Evolutionary conservation across 2,797 vertebrate genomes (phyloP), one percentile per base, ranked within the genome.

Genomic region (Pangasius djambal): DNA sequence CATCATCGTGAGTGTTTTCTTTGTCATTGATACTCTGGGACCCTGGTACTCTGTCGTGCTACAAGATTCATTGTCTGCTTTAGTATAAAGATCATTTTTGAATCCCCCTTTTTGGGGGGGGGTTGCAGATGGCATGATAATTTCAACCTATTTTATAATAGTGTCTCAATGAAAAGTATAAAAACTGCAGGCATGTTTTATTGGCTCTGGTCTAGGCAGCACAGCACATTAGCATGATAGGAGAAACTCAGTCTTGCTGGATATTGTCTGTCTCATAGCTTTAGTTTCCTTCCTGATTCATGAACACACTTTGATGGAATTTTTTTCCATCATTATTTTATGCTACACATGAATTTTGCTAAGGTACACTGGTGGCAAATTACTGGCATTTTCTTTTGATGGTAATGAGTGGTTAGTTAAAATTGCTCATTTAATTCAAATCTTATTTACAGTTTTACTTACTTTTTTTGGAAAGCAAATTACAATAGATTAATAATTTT

Each of bases 361-460:
- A 79, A 57, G n/a, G 40, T 31, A 78, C 75, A 2, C 7, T 10
- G 50, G 50, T 79, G n/a, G n/a, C n/a, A 55, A 25, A 40, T 9
- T 61, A 44, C 16, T 15, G n/a, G 6, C 22, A 2, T 40, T 61
- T 61, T 61, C 20, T 55, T 79, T 28, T 52, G 20, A 48, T 8
- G 3, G 44, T 34, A 40, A 83, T 22, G 15, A 67, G 44, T 5
- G 28, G 8, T 31, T 52, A 52, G 8, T 18, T 44, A 44, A 59
- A 83, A 44, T 63, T 28, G 37, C 22, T 83, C 10, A 7, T 37
- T 82, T 82, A 40, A 82, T 61, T 82, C 2, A 2, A 44, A 67
- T 69, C 83, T 34, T 67, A 34, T 84, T 84, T 50, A 50, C 8
- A 20, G 28, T 8, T 83, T 83, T 83, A 44, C 25, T 81, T 57